Percentiles rank a stretch among this genome's conserved stretches.
These are phyloP conservation scores for Adelges cooleyi DNA, from an alignment of 1,140 invertebrate species.

Conservation along the genomic window DNA sequence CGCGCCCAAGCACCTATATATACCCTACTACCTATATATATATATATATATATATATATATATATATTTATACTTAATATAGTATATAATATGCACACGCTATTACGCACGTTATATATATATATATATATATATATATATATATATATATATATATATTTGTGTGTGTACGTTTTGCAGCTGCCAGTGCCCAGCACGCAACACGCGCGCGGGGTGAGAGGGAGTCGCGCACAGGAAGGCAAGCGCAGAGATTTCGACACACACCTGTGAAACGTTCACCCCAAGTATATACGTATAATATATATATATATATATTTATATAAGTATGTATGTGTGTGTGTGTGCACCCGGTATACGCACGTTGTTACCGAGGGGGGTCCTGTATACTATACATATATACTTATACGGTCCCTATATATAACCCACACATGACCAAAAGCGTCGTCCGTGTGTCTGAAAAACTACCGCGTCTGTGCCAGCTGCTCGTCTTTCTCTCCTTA, in stretches of 20 bases:
- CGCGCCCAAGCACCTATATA: background rate
- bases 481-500: no score
- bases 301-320: no score
- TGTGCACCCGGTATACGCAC: background rate
- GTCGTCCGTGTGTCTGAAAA: slow-evolving; percentile 16
- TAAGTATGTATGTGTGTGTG: background rate
- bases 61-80: background rate
- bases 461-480: background rate
- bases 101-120: no score
- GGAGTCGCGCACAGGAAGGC: background rate
- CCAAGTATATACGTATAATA: background rate
- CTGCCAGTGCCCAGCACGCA: background rate
- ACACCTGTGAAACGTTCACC: slow-evolving; percentile 24
- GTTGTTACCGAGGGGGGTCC: background rate
- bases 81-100: background rate
- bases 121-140: no score
- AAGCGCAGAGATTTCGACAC: slow-evolving; percentile 24
- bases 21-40: background rate
- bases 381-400: background rate
- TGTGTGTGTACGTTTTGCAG: slow-evolving; percentile 2
- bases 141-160: no score
- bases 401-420: background rate
- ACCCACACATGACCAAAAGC: slow-evolving; percentile 18
- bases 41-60: background rate
- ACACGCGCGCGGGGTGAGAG: background rate